Evolutionary conservation across 2,113 vertebrate species (phyloP), one percentile per base, ranked within the genome.

Genomic region (Phylloscopus trochilus): DNA sequence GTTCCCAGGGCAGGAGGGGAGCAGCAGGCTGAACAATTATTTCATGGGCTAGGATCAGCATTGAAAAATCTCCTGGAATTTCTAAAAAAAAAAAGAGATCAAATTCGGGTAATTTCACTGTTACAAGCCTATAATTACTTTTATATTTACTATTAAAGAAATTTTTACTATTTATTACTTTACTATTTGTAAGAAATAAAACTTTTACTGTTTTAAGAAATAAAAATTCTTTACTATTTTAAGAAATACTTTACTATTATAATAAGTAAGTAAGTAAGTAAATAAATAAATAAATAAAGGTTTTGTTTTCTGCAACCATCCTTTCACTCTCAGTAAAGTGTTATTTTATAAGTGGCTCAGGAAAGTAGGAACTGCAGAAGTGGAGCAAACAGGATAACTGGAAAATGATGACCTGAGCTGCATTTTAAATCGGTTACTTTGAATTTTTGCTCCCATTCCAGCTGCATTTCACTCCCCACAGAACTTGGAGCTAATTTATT

Each of bases 261-360:
- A 43, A 51, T 35, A 56, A n/a, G 10, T 15, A 26, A 17, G 63
- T 35, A 56, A n/a, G 10, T 15, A 26, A 17, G 63, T 68, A 52
- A 83, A 26, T 35, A n/a, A 26, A 52, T 37, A 47, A n/a, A 13
- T 12, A 23, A 13, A n/a, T n/a, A n/a, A 73, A 24, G 0, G 0
- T 5, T 39, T n/a, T 47, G 9, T 11, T 80, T 60, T 35, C 55
- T 58, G 9, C 28, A 27, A 16, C 13, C 15, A 18, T 12, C 9
- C 17, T 41, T 60, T 56, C 52, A 47, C 22, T 12, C 9, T 49
- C 18, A 41, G 12, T 1, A 0, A 87, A 26, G 23, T 17, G 15
- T 31, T 43, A 28, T 46, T 83, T 66, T 24, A 0, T 8, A 28
- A 63, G 21, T 9, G 15, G 7, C 31, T 53, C 43, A 18, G 56